A percentile compares a stretch with the other conserved stretches of the same genome.
Evolutionary conservation across 2,888 invertebrate species (phyloP).

Genomic region (Cheilosia impressa): DNA sequence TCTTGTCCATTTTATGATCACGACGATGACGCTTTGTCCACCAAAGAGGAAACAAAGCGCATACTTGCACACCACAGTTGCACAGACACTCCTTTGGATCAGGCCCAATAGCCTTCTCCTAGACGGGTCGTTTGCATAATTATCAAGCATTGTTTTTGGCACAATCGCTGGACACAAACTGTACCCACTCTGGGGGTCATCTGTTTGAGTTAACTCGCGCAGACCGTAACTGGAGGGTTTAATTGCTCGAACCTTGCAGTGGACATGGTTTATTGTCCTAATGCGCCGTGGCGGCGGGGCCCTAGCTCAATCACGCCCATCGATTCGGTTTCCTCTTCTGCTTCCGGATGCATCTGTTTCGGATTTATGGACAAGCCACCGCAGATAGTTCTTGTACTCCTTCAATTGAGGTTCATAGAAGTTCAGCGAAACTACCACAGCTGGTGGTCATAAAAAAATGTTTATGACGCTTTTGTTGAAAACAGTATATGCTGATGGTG

Average conservation of each 20-base stretch:
- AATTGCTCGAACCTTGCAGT: slow-evolving; percentile 44
- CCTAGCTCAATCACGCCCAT: slow-evolving; percentile 23
- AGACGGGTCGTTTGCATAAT: slow-evolving; percentile 65
- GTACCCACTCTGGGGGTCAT: slow-evolving; percentile 47
- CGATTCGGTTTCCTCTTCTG: slow-evolving; percentile 23
- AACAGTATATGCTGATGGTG: not conserved
- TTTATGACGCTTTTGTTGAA: slow-evolving; percentile 12
- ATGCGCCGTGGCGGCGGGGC: slow-evolving; percentile 10
- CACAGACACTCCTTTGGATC: slow-evolving; percentile 31
- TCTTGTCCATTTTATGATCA: slow-evolving; percentile 54
- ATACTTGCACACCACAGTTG: not conserved
- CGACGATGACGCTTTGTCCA: slow-evolving; percentile 26
- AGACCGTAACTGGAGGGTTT: slow-evolving; percentile 49
- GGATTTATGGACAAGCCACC: slow-evolving; percentile 22
- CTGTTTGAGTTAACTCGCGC: slow-evolving; percentile 32
- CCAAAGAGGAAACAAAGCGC: not conserved
- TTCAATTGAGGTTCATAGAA: slow-evolving; percentile 6
- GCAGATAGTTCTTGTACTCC: not conserved
- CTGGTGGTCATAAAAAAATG: slow-evolving; percentile 25
- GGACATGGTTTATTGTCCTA: slow-evolving; percentile 38
- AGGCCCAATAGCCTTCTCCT: slow-evolving; percentile 55
- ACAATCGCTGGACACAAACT: slow-evolving; percentile 26
- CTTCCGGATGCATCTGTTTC: slow-evolving; percentile 37
- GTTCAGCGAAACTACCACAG: slow-evolving; percentile 9
- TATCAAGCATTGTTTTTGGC: slow-evolving; percentile 51